Percentiles rank a stretch among this genome's conserved stretches.
Evolutionary conservation across 2,888 invertebrate species (phyloP).

Genomic region (Apodemia zela): DNA sequence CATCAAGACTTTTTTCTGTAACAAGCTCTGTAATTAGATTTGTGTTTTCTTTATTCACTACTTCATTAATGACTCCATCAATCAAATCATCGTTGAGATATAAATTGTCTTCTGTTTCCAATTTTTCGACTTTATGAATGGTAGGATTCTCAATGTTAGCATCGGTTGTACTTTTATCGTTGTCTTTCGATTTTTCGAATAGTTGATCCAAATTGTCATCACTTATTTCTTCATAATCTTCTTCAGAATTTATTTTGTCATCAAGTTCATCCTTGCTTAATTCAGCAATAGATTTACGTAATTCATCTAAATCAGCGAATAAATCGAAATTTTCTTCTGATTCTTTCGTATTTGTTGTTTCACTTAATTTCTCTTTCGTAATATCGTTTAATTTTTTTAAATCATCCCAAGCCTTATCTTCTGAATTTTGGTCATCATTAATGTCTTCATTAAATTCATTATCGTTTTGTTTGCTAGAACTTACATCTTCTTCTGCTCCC

Average conservation of each 20-base stretch:
- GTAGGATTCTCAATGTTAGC: constrained; percentile 19
- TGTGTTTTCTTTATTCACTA: constrained; percentile 17
- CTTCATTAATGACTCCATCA: constrained; percentile 28
- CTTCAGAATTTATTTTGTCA: constrained; percentile 25
- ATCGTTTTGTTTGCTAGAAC: not conserved
- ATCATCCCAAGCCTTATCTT: constrained; percentile 38
- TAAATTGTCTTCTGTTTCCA: constrained; percentile 22
- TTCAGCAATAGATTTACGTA: constrained; percentile 50
- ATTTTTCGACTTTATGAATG: constrained; percentile 23
- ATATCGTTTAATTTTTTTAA: constrained; percentile 23
- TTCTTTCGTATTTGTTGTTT: not conserved
- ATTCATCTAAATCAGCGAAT: constrained; percentile 48
- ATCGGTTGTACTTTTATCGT: constrained; percentile 23
- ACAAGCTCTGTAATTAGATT: not conserved
- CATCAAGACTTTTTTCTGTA: constrained; percentile 10
- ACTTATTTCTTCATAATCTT: constrained; percentile 32
- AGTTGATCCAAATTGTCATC: constrained; percentile 32
- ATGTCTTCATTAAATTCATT: constrained; percentile 5
- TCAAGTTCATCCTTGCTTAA: constrained; percentile 36
- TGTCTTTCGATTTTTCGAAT: constrained; percentile 21
- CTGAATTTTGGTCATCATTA: constrained; percentile 24
- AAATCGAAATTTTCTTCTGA: constrained; percentile 38
- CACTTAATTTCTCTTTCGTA: not conserved
- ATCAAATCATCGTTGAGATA: constrained; percentile 47
- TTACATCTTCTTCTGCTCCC: not conserved